Base-by-base conservation (phyloP, 1,140 invertebrate genomes). In the Zaprionus nigranus region DNA sequence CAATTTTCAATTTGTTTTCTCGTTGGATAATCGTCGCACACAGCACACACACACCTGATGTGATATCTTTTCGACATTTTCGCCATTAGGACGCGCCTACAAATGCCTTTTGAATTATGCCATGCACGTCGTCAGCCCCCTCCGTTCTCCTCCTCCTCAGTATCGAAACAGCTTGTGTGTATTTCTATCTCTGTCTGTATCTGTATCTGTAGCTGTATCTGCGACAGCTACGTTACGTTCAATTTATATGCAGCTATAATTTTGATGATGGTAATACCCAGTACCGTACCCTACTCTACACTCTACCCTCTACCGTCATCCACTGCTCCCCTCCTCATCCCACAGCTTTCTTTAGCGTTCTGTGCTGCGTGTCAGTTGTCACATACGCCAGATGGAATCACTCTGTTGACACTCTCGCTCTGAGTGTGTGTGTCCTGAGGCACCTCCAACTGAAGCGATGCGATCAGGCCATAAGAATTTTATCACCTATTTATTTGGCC, bases 81-180 rank as follows among this genome's bases (percentile, higher is more conserved):
- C 66, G 80, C 83, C 72, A 87, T 86, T 87, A 81, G 84, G 84
- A 90, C 84, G 84, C 88, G 84, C 84, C 84, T 90, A 84, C 81
- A 90, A 90, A 84, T 75, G 61, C 46, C 40, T 75, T 68, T 78
- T 84, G 78, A 87, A 87, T 87, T 87, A 87, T 87, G 84, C 84
- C 81, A 28, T 40, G 61, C 84, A 87, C 85, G 84, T 90, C 53
- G 46, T 22, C 65, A 67, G 75, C 38, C 17, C 24, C 7, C 17
- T n/a, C n/a, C 26, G 26, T 57, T 57, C 15, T 2, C 20, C 20
- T 22, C 20, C 20, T 22, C 20, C 20, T 22, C 20, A 22, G 1
- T 22, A 22, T 65, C 36, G 38, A 60, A 69, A 22, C 28, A 17
- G 54, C 56, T 24, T 7, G 36, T 38, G 28, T 30, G n/a, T 58